Evolutionary conservation across 2,113 vertebrate species (phyloP), one percentile per base, ranked within the genome.

Genomic region (Scomber japonicus): DNA sequence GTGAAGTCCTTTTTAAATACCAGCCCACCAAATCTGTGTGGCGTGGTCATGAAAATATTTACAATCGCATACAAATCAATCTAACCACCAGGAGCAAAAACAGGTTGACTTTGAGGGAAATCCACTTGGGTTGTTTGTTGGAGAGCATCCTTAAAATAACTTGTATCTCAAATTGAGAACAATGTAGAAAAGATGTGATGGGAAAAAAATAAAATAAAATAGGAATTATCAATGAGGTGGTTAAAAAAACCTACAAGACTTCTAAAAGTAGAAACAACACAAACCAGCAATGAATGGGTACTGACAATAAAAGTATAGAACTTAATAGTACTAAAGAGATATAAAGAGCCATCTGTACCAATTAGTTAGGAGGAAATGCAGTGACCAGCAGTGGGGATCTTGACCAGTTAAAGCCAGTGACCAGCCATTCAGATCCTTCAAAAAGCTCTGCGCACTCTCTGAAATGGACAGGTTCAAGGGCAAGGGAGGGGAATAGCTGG

Each of bases 21-120:
- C 96, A 97, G 96, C 96, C 96, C 94, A 93, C 93, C 94, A 93
- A 96, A 96, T 95, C 95, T 95, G 96, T 96, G 96, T 96, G 96
- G 96, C 96, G 93, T 96, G 95, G 96, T 97, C 96, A 96, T 95
- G 95, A 95, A 97, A 95, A 92, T 95, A 95, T 96, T 93, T 94
- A 95, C 94, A 95, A 81, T 94, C 93, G 90, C 91, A 89, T 93
- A 95, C 94, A 94, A 93, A 94, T 94, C 87, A 88, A 90, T 90
- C 88, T 75, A 90, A 90, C 89, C 88, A 90, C 91, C 93, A 92
- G 91, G 92, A 94, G 95, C 94, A 95, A 88, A 89, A 83, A 97
- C 95, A 94, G 94, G 93, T 96, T 93, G 92, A 95, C 95, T 93
- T 94, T 94, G 95, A 95, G 94, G 95, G 95, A 96, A 94, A 94